A percentile compares a stretch with the other conserved stretches of the same genome.
phyloP scores from a whole-genome alignment of 2,888 invertebrate species.

The Tetanocera ferruginea region DNA sequence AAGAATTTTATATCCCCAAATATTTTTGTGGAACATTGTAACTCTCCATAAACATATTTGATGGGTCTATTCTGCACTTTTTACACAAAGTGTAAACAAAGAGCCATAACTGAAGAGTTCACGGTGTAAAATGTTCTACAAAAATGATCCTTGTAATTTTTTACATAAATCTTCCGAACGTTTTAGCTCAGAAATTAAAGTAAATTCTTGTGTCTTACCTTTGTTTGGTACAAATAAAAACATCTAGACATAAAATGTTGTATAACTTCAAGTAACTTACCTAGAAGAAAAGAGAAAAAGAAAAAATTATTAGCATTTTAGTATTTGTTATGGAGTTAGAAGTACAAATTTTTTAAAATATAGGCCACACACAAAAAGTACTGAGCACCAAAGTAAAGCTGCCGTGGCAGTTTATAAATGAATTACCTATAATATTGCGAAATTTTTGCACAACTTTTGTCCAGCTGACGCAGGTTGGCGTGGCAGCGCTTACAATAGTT shows the following conservation, averaged over 20 bases:
- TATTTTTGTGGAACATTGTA: too few species aligned
- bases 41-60: too few species aligned
- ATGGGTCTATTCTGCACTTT: too few species aligned
- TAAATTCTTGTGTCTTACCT: conserved; percentile 37
- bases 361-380: neutral
- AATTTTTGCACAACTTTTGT: conserved; percentile 65
- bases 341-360: neutral
- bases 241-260: neutral
- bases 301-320: conserved; percentile 12
- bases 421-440: conserved; percentile 64
- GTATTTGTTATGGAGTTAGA: neutral
- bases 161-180: too few species aligned
- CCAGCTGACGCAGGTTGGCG: conserved; percentile 68
- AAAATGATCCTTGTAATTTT: too few species aligned
- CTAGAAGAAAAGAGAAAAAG: conserved; percentile 51
- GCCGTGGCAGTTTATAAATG: neutral
- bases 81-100: too few species aligned
- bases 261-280: conserved; percentile 51
- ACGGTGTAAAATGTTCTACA: too few species aligned
- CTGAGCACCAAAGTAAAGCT: neutral
- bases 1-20: too few species aligned
- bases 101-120: too few species aligned
- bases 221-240: neutral
- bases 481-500: conserved; percentile 56
- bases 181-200: neutral